phyloP scores from a whole-genome alignment of 23 tunicate genomes.

The Trididemnum clinides region DNA sequence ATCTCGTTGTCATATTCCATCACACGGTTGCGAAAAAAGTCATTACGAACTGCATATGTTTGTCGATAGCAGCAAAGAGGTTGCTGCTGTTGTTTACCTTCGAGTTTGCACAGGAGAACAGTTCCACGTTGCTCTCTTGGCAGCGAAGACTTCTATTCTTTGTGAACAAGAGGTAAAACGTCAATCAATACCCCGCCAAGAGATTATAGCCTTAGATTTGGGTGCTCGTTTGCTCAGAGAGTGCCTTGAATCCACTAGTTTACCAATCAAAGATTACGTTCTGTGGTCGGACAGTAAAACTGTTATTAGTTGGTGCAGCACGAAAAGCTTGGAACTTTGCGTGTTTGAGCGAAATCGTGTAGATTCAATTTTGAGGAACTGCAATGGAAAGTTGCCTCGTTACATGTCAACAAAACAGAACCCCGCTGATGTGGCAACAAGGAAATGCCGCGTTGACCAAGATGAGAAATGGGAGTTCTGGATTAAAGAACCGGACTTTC shows the following conservation, averaged over 20 bases:
- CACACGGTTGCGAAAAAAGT: background rate
- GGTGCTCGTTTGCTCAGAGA: slow-evolving; percentile 6
- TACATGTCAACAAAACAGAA: background rate
- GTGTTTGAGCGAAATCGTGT: background rate
- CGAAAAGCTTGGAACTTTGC: background rate
- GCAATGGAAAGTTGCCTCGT: background rate
- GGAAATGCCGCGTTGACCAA: background rate
- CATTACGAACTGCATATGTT: background rate
- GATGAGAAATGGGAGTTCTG: too few relatives aligned
- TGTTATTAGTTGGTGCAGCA: background rate
- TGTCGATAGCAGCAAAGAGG: background rate
- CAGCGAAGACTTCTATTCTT: background rate
- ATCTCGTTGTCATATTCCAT: background rate
- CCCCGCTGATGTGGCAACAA: background rate
- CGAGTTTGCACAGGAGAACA: background rate
- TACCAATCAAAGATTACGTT: background rate
- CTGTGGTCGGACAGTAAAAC: background rate
- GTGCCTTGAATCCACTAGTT: background rate
- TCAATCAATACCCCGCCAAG: background rate
- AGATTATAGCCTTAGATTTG: background rate
- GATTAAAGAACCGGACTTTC: too few relatives aligned
- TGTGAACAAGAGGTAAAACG: background rate
- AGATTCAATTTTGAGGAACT: background rate
- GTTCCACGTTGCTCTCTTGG: background rate
- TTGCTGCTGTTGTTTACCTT: background rate